A percentile compares a stretch with the other conserved stretches of the same genome.
Conservation (phyloP, 2,797 vertebrate genomes). For the Sebastes matsubarae region DNA sequence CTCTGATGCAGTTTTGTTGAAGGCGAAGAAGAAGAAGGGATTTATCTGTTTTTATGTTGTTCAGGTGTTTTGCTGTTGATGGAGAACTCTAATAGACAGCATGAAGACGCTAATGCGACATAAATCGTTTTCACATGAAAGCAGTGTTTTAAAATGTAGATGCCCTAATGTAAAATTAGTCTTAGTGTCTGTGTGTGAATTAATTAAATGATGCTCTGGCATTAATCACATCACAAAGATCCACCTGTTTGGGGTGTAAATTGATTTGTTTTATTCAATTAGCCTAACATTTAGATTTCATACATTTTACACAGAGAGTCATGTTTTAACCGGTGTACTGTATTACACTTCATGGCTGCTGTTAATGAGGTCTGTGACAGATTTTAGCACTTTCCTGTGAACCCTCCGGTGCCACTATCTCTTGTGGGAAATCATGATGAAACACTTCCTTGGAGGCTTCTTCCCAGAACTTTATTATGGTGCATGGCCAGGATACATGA, state of each 20-base stretch:
- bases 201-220: not conserved
- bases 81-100: not conserved
- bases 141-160: not conserved
- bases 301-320: not conserved
- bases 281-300: not conserved
- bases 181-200: not conserved
- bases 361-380: conserved; percentile 5
- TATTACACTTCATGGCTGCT: not conserved
- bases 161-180: not conserved
- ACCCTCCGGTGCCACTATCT: not conserved
- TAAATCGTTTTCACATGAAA: not conserved
- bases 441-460: not conserved
- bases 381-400: not conserved
- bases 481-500: not conserved
- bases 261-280: not conserved
- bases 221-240: not conserved
- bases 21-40: not conserved
- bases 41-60: not conserved
- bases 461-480: not conserved
- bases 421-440: not conserved
- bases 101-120: not conserved
- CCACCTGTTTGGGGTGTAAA: not conserved
- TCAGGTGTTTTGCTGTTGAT: not conserved
- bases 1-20: not conserved
- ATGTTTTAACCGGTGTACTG: not conserved